phyloP scores from a whole-genome alignment of 2,888 invertebrate genomes.

The Chaetogeoica ovagalla region DNA sequence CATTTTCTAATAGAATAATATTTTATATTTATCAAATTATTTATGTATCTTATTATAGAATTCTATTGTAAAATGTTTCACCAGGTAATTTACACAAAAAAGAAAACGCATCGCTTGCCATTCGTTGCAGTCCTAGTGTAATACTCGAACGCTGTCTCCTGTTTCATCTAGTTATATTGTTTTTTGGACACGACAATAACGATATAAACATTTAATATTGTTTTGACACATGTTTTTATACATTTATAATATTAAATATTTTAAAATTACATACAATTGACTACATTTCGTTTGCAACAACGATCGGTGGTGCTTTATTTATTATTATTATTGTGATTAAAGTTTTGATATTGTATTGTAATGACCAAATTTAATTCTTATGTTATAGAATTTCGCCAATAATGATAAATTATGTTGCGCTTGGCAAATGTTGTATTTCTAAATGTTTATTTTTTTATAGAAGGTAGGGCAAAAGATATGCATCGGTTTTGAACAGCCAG shows the following conservation, averaged over 20 bases:
- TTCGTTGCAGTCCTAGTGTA: background rate
- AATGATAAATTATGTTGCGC: background rate
- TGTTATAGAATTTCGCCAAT: background rate
- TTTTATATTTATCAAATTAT: background rate
- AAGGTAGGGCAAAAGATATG: background rate
- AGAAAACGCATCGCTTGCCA: background rate
- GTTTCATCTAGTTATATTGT: background rate
- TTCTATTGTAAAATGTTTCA: slow-evolving; percentile 2
- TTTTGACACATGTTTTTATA: background rate
- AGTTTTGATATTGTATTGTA: background rate
- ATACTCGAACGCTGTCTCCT: background rate
- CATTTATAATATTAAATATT: slow-evolving; percentile 6
- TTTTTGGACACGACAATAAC: background rate
- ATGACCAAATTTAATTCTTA: slow-evolving; percentile 3
- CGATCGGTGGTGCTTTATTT: background rate
- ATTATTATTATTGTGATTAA: background rate
- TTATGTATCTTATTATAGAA: background rate
- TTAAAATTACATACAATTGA: background rate
- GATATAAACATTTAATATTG: background rate
- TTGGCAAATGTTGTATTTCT: too few relatives aligned
- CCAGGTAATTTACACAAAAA: background rate
- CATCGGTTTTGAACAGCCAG: background rate
- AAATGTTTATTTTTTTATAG: too few relatives aligned
- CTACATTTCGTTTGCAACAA: background rate
- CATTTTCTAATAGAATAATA: background rate